Evolutionary conservation across 2,888 invertebrate species (phyloP).

Genomic region (Drosophila gaucha): DNA sequence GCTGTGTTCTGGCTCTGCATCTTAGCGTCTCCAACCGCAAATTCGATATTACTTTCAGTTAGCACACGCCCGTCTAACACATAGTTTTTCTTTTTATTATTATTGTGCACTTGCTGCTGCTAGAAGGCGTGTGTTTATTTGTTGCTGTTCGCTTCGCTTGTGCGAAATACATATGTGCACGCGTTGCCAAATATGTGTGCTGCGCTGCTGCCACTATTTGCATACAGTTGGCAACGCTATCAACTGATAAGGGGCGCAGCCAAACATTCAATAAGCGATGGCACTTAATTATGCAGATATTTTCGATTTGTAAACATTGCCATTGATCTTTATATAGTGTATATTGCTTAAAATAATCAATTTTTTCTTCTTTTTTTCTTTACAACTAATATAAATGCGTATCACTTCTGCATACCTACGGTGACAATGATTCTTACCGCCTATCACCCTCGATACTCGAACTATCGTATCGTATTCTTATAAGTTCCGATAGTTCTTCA

Average conservation of each 20-base stretch:
- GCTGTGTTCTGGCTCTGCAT: slow-evolving; percentile 27
- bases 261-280: slow-evolving; percentile 27
- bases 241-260: slow-evolving; percentile 43
- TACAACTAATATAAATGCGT: not conserved
- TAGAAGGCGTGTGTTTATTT: slow-evolving; percentile 38
- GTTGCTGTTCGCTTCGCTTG: slow-evolving; percentile 44
- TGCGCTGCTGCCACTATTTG: slow-evolving; percentile 15
- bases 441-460: not conserved
- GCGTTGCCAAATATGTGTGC: slow-evolving; percentile 44
- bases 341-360: not conserved
- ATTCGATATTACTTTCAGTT: slow-evolving; percentile 12
- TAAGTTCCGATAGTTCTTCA: not conserved
- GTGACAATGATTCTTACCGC: not conserved
- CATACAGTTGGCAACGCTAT: slow-evolving; percentile 45
- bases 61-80: slow-evolving; percentile 23
- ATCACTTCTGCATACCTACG: too few relatives aligned
- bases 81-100: slow-evolving; percentile 26
- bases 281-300: not conserved
- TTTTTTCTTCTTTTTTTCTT: not conserved
- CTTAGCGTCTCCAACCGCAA: slow-evolving; percentile 20
- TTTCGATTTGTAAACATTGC: slow-evolving; percentile 3
- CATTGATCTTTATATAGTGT: too few relatives aligned
- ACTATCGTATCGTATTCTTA: not conserved
- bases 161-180: slow-evolving; percentile 49
- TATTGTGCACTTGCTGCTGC: slow-evolving; percentile 16